A percentile compares a stretch with the other conserved stretches of the same genome.
Conservation (phyloP, 1,140 invertebrate genomes). For the Pseudomyrmex flavicornis region DNA sequence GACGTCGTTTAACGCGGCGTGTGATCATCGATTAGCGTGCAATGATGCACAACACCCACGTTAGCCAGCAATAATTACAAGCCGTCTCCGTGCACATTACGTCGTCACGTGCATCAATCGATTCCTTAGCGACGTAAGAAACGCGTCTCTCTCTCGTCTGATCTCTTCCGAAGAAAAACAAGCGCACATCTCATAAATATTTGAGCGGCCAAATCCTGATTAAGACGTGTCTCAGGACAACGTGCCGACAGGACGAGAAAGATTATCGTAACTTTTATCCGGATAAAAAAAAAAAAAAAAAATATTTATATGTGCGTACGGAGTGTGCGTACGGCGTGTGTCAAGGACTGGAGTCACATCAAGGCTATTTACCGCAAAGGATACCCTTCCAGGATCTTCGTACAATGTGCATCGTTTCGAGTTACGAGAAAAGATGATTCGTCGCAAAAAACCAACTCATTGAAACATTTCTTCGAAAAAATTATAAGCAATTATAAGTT, state of each 20-base stretch:
- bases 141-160: background rate
- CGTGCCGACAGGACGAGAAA: no score
- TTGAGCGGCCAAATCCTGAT: constrained; percentile 26
- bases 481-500: constrained; percentile 35
- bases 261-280: no score
- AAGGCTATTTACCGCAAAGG: no score
- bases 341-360: no score
- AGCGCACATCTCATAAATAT: constrained; percentile 41
- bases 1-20: constrained; percentile 10
- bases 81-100: constrained; percentile 18
- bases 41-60: constrained; percentile 48
- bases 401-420: no score
- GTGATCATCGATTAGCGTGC: constrained; percentile 58
- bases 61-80: constrained; percentile 50
- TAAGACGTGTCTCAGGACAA: constrained; percentile 11
- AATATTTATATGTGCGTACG: no score
- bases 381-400: no score
- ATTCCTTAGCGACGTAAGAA: constrained; percentile 34
- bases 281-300: no score
- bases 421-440: no score
- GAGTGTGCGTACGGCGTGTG: no score
- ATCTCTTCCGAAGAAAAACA: constrained; percentile 12
- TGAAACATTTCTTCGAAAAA: background rate
- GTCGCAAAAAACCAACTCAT: background rate
- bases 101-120: constrained; percentile 51